Percentiles rank a stretch among this genome's conserved stretches.
These are phyloP conservation scores for Sterrhoptilus dennistouni DNA, from an alignment of 2,113 vertebrate species.

Conservation along the genomic window DNA sequence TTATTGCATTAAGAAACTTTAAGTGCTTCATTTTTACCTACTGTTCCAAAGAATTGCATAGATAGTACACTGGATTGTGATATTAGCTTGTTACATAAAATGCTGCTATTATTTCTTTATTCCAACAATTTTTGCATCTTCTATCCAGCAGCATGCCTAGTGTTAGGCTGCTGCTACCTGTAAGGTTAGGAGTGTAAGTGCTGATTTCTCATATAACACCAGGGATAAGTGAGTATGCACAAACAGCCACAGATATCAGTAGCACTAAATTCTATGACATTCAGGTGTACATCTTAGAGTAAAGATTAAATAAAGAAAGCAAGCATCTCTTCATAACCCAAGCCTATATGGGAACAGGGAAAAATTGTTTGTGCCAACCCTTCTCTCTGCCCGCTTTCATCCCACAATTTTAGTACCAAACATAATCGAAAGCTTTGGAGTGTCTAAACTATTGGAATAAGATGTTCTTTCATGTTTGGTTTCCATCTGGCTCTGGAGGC, in stretches of 20 bases:
- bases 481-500: conserved; percentile 12
- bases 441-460: not conserved
- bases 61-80: not conserved
- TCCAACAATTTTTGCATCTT: not conserved
- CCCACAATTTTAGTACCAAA: not conserved
- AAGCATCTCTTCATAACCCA: not conserved
- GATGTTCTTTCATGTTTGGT: conserved; percentile 1
- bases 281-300: not conserved
- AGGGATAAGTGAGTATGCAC: not conserved
- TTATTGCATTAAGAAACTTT: not conserved
- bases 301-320: not conserved
- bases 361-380: not conserved
- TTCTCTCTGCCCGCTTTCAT: not conserved
- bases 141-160: not conserved
- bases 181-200: not conserved
- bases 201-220: not conserved
- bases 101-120: not conserved
- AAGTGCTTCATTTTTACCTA: not conserved
- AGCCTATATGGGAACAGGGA: not conserved
- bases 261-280: not conserved
- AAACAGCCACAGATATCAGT: not conserved
- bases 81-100: not conserved
- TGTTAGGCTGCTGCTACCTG: not conserved
- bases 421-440: not conserved
- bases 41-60: not conserved